Evolutionary conservation across 2,113 vertebrate genomes (phyloP), one percentile per base, ranked within the genome.

Genomic region (Stictonetta naevosa): DNA sequence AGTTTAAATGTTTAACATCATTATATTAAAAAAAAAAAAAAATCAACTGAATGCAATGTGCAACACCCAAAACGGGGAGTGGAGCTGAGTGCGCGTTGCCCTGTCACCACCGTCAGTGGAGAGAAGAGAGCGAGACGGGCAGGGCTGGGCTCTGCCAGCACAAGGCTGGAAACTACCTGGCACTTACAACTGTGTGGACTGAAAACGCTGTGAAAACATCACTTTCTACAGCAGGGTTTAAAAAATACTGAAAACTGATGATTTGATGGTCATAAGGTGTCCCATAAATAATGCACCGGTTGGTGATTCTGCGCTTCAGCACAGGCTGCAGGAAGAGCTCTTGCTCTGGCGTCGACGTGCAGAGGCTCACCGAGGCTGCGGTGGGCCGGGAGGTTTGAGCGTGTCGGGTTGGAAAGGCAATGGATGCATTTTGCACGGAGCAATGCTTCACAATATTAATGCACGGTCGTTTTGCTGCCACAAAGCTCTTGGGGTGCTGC

Each of bases 101-200:
- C 89, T 19, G 68, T 33, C 63, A 8, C 42, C 4, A 1, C 36
- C 1, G 0, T 15, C 3, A 2, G 69, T 38, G 42, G 42, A 55
- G 64, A 59, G 69, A 62, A 66, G 33, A 68, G 53, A 52, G n/a
- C 11, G 60, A 44, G 52, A 5, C 60, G 7, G 52, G n/a, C 6
- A 3, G 73, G 58, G 38, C 33, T 52, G 64, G 72, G 63, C 60
- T 53, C 76, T 20, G 79, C 67, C 76, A 72, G 68, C 87, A 69
- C 63, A 13, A 60, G 6, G 29, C 83, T 69, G 28, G 69, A 21
- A 83, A 46, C 81, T 66, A 85, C 86, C 91, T 96, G 97, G 97
- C 97, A 96, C 96, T 96, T 96, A 16, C 73, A 96, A 90, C 95
- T 91, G 86, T 62, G 71, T 31, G 50, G 88, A 71, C 68, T 8